Percentiles rank a stretch among this genome's conserved stretches.
Conservation (phyloP, 2,113 vertebrate species). For the Festucalex cinctus region DNA sequence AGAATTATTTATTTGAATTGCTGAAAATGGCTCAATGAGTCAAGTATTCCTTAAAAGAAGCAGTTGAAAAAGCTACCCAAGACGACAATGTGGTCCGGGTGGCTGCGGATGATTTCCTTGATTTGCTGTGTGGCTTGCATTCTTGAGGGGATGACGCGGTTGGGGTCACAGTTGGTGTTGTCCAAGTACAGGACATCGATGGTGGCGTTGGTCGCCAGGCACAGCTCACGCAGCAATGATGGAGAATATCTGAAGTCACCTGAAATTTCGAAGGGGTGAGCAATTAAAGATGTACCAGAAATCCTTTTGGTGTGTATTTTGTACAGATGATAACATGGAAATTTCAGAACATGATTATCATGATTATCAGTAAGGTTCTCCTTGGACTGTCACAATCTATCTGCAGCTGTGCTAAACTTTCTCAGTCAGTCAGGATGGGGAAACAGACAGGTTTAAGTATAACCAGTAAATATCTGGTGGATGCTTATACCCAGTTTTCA, state of each 20-base stretch:
- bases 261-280: constrained; percentile 42
- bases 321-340: background rate
- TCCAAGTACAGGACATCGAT: constrained; percentile 93
- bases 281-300: background rate
- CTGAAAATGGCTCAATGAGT: too few relatives aligned
- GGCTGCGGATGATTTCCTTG: constrained; percentile 79
- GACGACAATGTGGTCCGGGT: constrained; percentile 80
- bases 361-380: background rate
- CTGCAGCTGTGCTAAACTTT: too few relatives aligned
- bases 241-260: constrained; percentile 91
- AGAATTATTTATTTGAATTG: too few relatives aligned
- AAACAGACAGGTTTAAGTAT: too few relatives aligned
- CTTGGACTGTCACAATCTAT: too few relatives aligned
- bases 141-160: constrained; percentile 77
- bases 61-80: constrained; percentile 77
- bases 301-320: background rate
- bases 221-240: constrained; percentile 80
- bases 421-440: too few relatives aligned
- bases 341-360: background rate
- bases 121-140: constrained; percentile 80
- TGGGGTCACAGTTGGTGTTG: constrained; percentile 89
- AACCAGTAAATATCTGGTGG: too few relatives aligned
- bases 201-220: constrained; percentile 71
- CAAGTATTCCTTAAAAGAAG: too few relatives aligned
- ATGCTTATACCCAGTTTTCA: too few relatives aligned